A percentile compares a stretch with the other conserved stretches of the same genome.
Evolutionary conservation across 2,888 invertebrate genomes (phyloP).

Genomic region (Leistus spinibarbis): DNA sequence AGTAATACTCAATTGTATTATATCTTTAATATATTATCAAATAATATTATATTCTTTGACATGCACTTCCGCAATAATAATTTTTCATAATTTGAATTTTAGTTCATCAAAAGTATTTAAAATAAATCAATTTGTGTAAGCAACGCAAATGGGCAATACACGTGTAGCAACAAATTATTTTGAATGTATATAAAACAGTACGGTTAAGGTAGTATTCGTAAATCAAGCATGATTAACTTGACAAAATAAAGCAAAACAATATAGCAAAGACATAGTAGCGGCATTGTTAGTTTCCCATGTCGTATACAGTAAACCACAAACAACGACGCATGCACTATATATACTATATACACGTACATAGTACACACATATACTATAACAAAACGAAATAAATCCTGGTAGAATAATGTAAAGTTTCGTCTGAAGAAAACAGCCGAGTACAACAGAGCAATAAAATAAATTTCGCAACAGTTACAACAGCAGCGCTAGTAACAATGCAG

Average conservation of each 20-base stretch:
- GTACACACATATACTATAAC: no score
- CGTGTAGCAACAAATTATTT: no score
- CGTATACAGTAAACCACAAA: not conserved
- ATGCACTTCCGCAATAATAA: no score
- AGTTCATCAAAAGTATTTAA: no score
- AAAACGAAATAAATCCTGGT: constrained; percentile 19
- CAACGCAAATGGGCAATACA: no score
- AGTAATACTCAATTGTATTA: no score
- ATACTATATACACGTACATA: no score
- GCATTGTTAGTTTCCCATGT: not conserved
- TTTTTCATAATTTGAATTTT: no score
- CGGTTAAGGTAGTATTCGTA: not conserved
- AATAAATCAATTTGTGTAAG: no score
- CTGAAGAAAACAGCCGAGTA: constrained; percentile 18
- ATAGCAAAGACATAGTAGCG: not conserved
- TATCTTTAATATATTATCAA: no score
- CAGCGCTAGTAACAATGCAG: not conserved
- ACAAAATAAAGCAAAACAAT: not conserved
- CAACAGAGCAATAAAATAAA: constrained; percentile 25
- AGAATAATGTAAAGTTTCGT: constrained; percentile 30
- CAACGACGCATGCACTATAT: no score
- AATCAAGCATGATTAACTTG: not conserved
- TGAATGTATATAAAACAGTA: not conserved
- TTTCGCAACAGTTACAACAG: constrained; percentile 20
- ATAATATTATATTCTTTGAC: no score